Base-by-base conservation (phyloP, 1,140 invertebrate species). In the Eurosta solidaginis region DNA sequence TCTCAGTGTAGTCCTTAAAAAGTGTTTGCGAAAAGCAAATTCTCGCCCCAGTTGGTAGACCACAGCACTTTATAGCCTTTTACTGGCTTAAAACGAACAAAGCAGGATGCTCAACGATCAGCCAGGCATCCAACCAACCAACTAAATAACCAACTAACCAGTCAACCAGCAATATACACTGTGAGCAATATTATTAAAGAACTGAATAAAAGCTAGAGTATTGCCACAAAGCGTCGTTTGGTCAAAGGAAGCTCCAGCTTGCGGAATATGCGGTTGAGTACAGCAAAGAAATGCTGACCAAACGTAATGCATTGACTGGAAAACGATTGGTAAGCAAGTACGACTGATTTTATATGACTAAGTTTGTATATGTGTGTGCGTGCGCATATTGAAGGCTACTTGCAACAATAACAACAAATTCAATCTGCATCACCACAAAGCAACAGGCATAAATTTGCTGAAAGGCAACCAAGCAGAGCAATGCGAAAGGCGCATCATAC, bases 381-480 rank as follows among this genome's bases (percentile, higher is more conserved):
- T n/a, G 10, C 12, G 20, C 1, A 12, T 0, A 40, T 40, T 29
- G 3, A 36, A 9, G 33, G 33, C n/a, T 42, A 42, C n/a, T 68
- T 68, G 59, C 33, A 40, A 68, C 59, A 40, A 59, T 29, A 17
- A 27, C 6, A 5, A n/a, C n/a, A n/a, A n/a, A n/a, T n/a, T n/a
- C n/a, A 68, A 29, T 33, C 40, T 9, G 59, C n/a, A n/a, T n/a
- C n/a, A n/a, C 59, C 59, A 36, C 59, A 68, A 68, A 40, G 59
- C 59, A 68, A 68, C 59, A 36, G 74, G 74, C 74, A 76, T 85
- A 85, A 84, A 85, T 84, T 84, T 40, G 59, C 33, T 33, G 20
- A 68, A 68, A 33, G 36, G 59, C 20, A 68, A 22, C 29, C 83
- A 33, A 20, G 59, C n/a, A 33, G 59, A 68, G 33, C n/a, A 33